These are phyloP conservation scores for Protonibea diacanthus DNA, from an alignment of 2,797 vertebrate species.

Conservation along the genomic window DNA sequence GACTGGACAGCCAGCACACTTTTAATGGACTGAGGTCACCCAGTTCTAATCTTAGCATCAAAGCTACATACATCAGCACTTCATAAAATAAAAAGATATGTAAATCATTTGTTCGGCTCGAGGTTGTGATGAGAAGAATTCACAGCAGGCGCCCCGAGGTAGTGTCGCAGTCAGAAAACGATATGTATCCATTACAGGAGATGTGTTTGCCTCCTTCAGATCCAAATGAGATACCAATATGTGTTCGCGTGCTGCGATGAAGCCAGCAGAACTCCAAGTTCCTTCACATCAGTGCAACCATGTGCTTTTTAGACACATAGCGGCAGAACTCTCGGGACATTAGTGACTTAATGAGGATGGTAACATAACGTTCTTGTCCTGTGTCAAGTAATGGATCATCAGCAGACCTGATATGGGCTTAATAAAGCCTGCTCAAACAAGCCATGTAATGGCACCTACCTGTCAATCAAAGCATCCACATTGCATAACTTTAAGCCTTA, in stretches of 20 bases:
- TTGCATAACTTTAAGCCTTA: too few species aligned
- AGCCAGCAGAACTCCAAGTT: neutral
- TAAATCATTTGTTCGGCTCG: slow-evolving; percentile 28
- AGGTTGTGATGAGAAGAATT: slow-evolving; percentile 6
- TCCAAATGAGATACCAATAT: neutral
- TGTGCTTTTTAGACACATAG: neutral
- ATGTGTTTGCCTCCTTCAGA: slow-evolving; percentile 9
- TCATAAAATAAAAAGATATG: slow-evolving; percentile 42
- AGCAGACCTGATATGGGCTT: too few species aligned
- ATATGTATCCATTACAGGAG: neutral
- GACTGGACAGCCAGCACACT: neutral
- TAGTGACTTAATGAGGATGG: too few species aligned
- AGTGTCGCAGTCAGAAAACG: slow-evolving; percentile 1
- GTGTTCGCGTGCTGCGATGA: neutral
- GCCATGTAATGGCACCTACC: too few species aligned
- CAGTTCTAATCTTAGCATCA: slow-evolving; percentile 52
- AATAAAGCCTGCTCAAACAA: too few species aligned
- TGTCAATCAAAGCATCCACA: too few species aligned
- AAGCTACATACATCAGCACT: slow-evolving; percentile 40
- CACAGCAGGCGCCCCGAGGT: neutral
- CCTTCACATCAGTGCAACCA: neutral
- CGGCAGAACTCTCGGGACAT: too few species aligned
- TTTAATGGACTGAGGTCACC: neutral
- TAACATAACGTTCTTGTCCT: too few species aligned
- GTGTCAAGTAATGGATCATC: too few species aligned